Conservation (phyloP, 1,140 invertebrate species). For the Drosophila sproati region DNA sequence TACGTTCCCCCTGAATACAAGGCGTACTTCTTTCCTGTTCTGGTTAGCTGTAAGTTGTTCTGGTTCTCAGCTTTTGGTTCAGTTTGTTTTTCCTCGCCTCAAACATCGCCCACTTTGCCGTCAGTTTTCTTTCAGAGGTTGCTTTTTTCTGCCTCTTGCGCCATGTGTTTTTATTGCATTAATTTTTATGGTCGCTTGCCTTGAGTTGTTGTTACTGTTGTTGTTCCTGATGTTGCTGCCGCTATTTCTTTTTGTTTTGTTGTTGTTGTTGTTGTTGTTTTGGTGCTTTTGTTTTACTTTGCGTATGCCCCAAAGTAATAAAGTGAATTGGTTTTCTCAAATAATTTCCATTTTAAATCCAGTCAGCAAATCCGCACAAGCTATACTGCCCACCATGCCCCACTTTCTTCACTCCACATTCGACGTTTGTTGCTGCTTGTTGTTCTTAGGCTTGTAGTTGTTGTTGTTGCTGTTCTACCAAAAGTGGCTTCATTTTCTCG, state of each 20-base stretch:
- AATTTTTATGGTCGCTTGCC: constrained; percentile 76
- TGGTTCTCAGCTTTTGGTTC: constrained; percentile 22
- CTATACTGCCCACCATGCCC: not conserved
- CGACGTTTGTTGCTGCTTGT: constrained; percentile 25
- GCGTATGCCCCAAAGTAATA: constrained; percentile 82
- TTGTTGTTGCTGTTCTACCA: constrained; percentile 32
- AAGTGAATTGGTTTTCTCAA: constrained; percentile 81
- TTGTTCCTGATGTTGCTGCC: constrained; percentile 29
- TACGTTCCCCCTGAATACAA: constrained; percentile 10
- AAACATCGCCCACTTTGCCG: constrained; percentile 45
- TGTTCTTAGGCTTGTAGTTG: constrained; percentile 33
- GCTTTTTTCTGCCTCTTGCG: constrained; percentile 41
- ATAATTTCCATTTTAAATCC: constrained; percentile 83
- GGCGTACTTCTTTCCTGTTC: constrained; percentile 2
- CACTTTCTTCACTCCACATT: constrained; percentile 30
- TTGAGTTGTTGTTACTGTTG: constrained; percentile 47
- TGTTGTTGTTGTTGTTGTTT: constrained; percentile 24
- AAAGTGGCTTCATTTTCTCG: constrained; percentile 78
- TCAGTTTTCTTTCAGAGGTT: constrained; percentile 38
- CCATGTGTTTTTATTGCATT: constrained; percentile 82
- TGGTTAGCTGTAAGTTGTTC: constrained; percentile 8
- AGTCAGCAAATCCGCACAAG: constrained; percentile 73
- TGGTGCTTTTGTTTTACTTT: constrained; percentile 78
- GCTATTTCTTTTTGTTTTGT: constrained; percentile 18
- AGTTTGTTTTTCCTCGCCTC: constrained; percentile 1